Evolutionary conservation across 2,797 vertebrate species (phyloP), one percentile per base, ranked within the genome.

Genomic region (Artibeus lituratus): DNA sequence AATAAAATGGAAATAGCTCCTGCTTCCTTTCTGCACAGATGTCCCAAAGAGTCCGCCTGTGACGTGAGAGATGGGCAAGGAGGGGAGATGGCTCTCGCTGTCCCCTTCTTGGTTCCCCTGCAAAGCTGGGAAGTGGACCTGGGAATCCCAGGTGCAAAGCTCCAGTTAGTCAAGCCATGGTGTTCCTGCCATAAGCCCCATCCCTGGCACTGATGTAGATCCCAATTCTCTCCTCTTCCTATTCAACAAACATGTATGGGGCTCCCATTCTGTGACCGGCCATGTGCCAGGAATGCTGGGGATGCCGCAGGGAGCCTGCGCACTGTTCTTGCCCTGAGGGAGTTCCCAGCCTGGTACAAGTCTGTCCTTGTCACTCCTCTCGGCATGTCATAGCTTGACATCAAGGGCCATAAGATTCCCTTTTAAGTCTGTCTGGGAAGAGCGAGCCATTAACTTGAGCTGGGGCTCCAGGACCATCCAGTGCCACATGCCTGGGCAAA

Each of bases 1-100:
- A 96, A 94, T 87, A 96, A 95, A 96, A 97, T 98, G 96, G 91
- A 96, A 97, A 93, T 55, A 87, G 94, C 74, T 62, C 91, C 67
- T 94, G 87, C 37, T 96, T 93, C 83, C 96, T 97, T 95, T 97
- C 96, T 84, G 95, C 96, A 59, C 94, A 96, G 94, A 69, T 1
- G 39, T 80, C 81, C 74, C 62, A 77, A 77, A 94, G 86, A 93
- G 82, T 92, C 92, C 85, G 97, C 55, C 35, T 94, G 81, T 96
- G 96, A 95, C 22, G 77, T 83, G 96, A 94, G 80, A 96, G 90
- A 72, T 19, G 6, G 65, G 69, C 32, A 1, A 37, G 39, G 77
- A 39, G 37, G n/a, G 51, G 81, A 24, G 90, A 35, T n/a, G 72
- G 80, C 91, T 80, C 82, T 69, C 86, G 70, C 87, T 88, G 55